Evolutionary conservation across 2,797 vertebrate species (phyloP).

Genomic region (Loriculus beryllinus): DNA sequence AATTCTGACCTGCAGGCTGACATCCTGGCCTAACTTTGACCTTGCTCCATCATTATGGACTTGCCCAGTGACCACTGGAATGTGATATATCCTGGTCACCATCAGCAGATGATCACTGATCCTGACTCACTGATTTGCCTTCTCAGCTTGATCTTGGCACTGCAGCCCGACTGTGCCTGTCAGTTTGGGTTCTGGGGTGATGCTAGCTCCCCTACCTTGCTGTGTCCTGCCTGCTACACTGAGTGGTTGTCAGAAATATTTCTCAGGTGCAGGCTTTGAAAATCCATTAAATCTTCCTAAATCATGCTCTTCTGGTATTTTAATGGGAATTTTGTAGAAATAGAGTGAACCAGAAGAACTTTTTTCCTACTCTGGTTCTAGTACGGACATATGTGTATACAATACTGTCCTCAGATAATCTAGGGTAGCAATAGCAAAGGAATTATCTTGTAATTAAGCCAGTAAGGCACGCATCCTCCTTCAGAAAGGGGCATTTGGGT

Average conservation of each 20-base stretch:
- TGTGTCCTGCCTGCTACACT: neutral
- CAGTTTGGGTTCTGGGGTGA: neutral
- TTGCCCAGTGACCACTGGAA: neutral
- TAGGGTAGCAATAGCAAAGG: neutral
- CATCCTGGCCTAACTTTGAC: neutral
- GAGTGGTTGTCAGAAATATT: neutral
- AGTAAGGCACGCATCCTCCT: neutral
- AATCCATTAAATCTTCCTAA: neutral
- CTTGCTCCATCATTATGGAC: neutral
- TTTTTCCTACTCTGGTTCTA: neutral
- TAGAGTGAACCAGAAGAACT: neutral
- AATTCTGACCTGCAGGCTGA: neutral
- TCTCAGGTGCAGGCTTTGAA: neutral
- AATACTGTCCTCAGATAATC: neutral
- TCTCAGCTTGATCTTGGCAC: neutral
- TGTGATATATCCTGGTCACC: neutral
- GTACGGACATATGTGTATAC: no score
- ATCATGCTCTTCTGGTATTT: neutral
- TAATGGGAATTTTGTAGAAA: neutral
- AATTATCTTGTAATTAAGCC: neutral
- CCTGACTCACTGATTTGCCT: neutral
- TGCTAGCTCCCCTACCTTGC: neutral
- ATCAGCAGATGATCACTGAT: neutral
- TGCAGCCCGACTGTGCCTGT: accelerated
- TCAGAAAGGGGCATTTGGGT: neutral